A percentile compares a stretch with the other conserved stretches of the same genome.
Evolutionary conservation across 2,888 invertebrate species (phyloP).

Genomic region (Drosophila neoperkinsi): DNA sequence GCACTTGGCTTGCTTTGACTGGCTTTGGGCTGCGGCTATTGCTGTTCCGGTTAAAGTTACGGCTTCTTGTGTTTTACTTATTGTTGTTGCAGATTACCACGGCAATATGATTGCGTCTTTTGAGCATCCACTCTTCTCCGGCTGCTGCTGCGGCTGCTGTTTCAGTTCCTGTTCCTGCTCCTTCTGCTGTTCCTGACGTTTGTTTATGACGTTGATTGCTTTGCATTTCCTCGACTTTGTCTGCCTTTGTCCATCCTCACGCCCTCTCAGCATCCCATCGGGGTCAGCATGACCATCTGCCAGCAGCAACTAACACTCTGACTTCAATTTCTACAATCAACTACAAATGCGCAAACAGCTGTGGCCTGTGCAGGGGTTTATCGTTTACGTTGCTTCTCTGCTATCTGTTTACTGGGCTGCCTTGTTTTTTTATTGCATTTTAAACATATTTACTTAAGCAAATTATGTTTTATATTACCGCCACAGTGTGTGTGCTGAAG

Average conservation of each 20-base stretch:
- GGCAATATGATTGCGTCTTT: constrained; percentile 29
- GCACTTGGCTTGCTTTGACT: constrained; percentile 33
- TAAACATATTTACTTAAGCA: constrained; percentile 62
- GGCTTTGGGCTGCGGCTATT: constrained; percentile 18
- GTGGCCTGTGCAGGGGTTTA: constrained; percentile 24
- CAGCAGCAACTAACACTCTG: constrained; percentile 10
- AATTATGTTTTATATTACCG: constrained; percentile 56
- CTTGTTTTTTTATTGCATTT: constrained; percentile 53
- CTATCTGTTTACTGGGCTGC: not conserved
- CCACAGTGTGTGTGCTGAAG: constrained; percentile 18
- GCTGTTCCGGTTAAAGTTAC: constrained; percentile 26
- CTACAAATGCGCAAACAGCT: constrained; percentile 23
- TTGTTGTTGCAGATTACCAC: constrained; percentile 20
- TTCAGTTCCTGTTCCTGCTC: constrained; percentile 22
- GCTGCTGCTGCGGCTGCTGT: not conserved
- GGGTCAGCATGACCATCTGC: constrained; percentile 35
- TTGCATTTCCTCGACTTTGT: constrained; percentile 70
- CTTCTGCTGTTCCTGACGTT: constrained; percentile 34
- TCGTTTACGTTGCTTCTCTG: constrained; percentile 25
- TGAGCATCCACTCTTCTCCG: constrained; percentile 14
- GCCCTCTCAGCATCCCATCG: constrained; percentile 2
- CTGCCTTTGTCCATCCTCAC: constrained; percentile 10
- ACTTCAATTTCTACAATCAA: constrained; percentile 20
- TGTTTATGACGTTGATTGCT: constrained; percentile 76
- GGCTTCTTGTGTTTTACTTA: constrained; percentile 10